Evolutionary conservation across 2,797 vertebrate genomes (phyloP), one percentile per base, ranked within the genome.

Genomic region (Mus spretus): DNA sequence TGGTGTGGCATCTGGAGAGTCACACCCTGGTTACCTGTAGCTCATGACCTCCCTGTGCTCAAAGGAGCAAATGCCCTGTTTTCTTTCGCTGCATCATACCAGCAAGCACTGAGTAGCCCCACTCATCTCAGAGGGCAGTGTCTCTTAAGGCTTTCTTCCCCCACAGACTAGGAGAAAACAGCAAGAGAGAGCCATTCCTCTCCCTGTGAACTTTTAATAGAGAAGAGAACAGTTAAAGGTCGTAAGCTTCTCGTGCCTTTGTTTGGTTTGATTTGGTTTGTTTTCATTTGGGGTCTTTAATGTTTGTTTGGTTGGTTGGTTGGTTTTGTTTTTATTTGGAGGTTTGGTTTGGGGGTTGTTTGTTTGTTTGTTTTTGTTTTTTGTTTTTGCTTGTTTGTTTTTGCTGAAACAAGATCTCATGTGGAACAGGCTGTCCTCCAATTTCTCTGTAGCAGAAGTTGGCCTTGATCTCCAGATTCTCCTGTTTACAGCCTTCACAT

Each of bases 21-120:
- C 72, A 65, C 72, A 44, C 44, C 40, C 31, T 0, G 19, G 63
- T 90, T 90, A 40, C 95, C 86, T 96, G 77, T 50, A 89, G 57
- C 40, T 37, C 57, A 7, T 53, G 81, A 63, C 50, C 28, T 20
- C 13, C 13, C 31, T 31, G 44, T 15, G 74, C 67, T 88, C 74
- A 19, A 59, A 80, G 37, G 8, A 17, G 75, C 12, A 24, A 0
- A 40, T 24, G n/a, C 87, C 53, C 57, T 57, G 40, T 47, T 55
- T 47, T 55, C 14, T n/a, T 94, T 84, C 20, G 34, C 44, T 74
- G 10, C 22, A 67, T 77, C 40, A 75, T 14, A 80, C 20, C 17
- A n/a, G 17, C 40, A 59, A 70, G n/a, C 81, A 77, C 74, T 24
- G n/a, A 20, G 7, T 74, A 13, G 37, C 31, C 37, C 40, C 11